These are phyloP conservation scores for Sialis fuliginosa DNA, from an alignment of 2,888 invertebrate species.

Conservation along the genomic window DNA sequence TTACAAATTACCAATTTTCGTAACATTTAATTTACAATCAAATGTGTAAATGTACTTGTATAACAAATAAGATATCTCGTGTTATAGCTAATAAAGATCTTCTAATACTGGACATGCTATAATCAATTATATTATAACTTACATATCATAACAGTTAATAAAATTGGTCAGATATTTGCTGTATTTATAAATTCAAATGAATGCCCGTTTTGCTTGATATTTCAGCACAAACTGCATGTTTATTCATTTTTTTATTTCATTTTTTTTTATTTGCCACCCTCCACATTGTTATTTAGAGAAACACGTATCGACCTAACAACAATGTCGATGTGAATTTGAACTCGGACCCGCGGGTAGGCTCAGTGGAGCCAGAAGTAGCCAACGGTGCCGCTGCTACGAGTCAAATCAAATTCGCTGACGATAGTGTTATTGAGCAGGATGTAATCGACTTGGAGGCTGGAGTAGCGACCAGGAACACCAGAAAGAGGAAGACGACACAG, in stretches of 20 bases:
- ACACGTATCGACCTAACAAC: conserved; percentile 29
- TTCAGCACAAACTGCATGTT: too few relatives aligned
- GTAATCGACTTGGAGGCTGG: conserved; percentile 50
- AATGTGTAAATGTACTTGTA: too few relatives aligned
- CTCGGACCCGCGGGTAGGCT: conserved; percentile 9
- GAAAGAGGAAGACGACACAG: conserved; percentile 76
- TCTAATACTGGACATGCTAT: too few relatives aligned
- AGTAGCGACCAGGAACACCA: conserved; percentile 41
- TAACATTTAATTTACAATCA: too few relatives aligned
- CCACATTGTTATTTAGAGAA: conserved; percentile 16
- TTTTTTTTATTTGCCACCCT: conserved; percentile 8
- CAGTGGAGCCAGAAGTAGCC: conserved; percentile 9
- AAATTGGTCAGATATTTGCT: too few relatives aligned
- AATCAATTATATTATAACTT: too few relatives aligned
- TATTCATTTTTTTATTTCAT: conserved; percentile 8
- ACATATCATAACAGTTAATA: too few relatives aligned
- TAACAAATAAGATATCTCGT: too few relatives aligned
- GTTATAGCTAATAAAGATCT: too few relatives aligned
- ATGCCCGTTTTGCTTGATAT: too few relatives aligned
- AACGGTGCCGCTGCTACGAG: conserved; percentile 10
- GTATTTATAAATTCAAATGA: too few relatives aligned
- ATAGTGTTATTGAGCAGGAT: conserved; percentile 28
- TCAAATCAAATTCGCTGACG: conserved; percentile 2
- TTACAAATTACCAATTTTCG: too few relatives aligned
- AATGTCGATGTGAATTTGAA: conserved; percentile 26